Base-by-base conservation (phyloP, 2,888 invertebrate genomes). In the Griposia aprilina region DNA sequence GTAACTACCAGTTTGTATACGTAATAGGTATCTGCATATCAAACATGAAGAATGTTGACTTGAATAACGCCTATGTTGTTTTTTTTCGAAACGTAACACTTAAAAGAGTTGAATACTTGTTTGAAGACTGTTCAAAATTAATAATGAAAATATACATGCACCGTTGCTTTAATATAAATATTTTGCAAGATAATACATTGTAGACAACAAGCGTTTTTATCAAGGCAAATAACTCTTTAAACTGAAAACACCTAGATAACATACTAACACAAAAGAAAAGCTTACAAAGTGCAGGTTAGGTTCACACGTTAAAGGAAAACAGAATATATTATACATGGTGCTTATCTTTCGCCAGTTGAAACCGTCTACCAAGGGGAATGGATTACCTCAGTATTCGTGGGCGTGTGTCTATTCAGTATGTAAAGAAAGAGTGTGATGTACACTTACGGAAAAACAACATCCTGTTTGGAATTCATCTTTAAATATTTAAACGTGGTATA, bases 321-420 rank as follows among this genome's bases (percentile, higher is more conserved):
- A 80, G 74, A 78, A 85, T 85, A 71, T 71, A 68, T 84, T 86
- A 84, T 74, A 75, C 65, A 76, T 72, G 50, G 55, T 74, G 66
- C 67, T 78, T 80, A 84, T 86, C 74, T 84, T 69, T 48, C 36
- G 76, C 74, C 48, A 85, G 69, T 84, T 78, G 84, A 75, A 78
- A 84, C 72, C 77, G 84, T 80, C 87, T 72, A 41, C 76, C 26
- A 60, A 69, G 71, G 73, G n/a, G 68, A 80, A 86, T 86, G 80
- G 84, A 87, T 86, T 87, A 86, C 87, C 74, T 74, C 26, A 68
- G 66, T n/a, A 59, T 73, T 84, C 45, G 78, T 78, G 63, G 65
- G 82, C 55, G 63, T 50, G 36, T 75, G 55, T 81, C 72, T 86
- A 70, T 84, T 84, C 76, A 73, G 72, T 73, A 65, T 63, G 86